A percentile compares a stretch with the other conserved stretches of the same genome.
Evolutionary conservation across 2,113 vertebrate genomes (phyloP).

Genomic region (Lucifuga dentata): DNA sequence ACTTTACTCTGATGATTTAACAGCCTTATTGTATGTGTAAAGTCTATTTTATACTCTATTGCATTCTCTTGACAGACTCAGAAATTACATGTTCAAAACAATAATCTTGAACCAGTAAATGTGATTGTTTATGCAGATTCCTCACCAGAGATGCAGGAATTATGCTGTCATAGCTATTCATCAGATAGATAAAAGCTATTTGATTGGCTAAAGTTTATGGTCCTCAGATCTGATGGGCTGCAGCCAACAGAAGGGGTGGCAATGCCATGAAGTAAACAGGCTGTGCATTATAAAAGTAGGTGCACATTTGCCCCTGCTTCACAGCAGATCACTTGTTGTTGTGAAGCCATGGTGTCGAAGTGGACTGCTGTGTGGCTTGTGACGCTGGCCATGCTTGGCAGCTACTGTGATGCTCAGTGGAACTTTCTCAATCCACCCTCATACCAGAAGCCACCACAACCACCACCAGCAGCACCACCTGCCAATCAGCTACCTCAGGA

Average conservation of each 20-base stretch:
- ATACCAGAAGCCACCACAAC: not conserved
- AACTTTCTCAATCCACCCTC: not conserved
- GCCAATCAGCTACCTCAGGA: not conserved
- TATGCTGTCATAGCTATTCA: not conserved
- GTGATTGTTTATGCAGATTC: not conserved
- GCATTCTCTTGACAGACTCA: too few species aligned
- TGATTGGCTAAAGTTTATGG: constrained; percentile 18
- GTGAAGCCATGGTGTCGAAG: constrained; percentile 67
- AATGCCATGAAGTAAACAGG: constrained; percentile 39
- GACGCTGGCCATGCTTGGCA: constrained; percentile 59
- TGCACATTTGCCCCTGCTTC: constrained; percentile 7
- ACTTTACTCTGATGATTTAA: too few species aligned
- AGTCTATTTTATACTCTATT: too few species aligned
- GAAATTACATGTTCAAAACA: too few species aligned
- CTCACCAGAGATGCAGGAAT: not conserved
- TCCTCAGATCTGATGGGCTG: constrained; percentile 10
- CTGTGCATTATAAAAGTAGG: constrained; percentile 68
- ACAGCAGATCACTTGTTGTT: constrained; percentile 65
- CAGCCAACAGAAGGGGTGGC: constrained; percentile 47
- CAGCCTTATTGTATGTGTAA: too few species aligned
- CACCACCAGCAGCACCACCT: not conserved
- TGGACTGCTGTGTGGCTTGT: constrained; percentile 55
- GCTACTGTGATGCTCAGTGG: constrained; percentile 58
- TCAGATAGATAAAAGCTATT: not conserved
- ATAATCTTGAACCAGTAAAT: not conserved